phyloP scores from a whole-genome alignment of 2,888 invertebrate species.

The Trisateles emortualis region DNA sequence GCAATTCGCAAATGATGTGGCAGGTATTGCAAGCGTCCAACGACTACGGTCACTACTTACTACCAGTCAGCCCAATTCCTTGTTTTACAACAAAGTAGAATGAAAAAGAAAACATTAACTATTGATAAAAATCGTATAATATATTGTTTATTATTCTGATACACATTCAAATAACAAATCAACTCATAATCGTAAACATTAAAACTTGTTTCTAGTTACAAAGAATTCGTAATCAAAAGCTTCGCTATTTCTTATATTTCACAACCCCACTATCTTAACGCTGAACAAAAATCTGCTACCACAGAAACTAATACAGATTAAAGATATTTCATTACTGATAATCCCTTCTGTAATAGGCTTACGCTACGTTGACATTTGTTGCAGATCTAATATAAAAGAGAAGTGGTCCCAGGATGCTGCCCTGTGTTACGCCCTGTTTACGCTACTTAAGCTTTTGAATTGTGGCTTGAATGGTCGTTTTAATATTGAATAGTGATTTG shows the following conservation, averaged over 20 bases:
- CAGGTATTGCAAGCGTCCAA: too few species aligned
- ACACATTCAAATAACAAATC: too few species aligned
- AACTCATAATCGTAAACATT: background rate
- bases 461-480: conserved; percentile 26
- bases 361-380: conserved; percentile 80
- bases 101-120: too few species aligned
- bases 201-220: too few species aligned
- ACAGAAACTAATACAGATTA: conserved; percentile 79
- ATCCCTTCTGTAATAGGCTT: conserved; percentile 82
- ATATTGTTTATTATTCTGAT: too few species aligned
- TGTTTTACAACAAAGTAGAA: too few species aligned
- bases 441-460: conserved; percentile 47
- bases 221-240: background rate
- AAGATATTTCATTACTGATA: conserved; percentile 85
- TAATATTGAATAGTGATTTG: conserved; percentile 3
- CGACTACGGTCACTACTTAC: too few species aligned
- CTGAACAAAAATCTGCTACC: conserved; percentile 42
- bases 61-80: too few species aligned
- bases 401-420: conserved; percentile 41
- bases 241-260: conserved; percentile 4
- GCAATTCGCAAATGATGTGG: too few species aligned
- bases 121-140: too few species aligned
- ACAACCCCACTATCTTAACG: conserved; percentile 11
- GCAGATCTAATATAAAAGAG: conserved; percentile 55
- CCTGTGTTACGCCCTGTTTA: conserved; percentile 44